Evolutionary conservation across 1,140 invertebrate genomes (phyloP).

Genomic region (Microplitis mediator): DNA sequence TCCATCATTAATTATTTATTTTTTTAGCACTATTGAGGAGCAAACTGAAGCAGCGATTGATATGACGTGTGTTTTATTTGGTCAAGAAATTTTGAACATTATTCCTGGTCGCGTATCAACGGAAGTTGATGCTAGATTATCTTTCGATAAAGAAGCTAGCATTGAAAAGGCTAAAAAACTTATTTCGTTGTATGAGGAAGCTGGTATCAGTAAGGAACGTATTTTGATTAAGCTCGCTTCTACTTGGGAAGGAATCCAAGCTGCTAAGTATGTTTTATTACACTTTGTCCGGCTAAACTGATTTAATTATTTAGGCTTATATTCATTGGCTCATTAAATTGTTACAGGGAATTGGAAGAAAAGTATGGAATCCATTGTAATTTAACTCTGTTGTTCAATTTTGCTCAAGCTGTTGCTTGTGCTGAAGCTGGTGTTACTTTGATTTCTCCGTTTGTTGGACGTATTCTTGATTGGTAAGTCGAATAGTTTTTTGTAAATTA

Average conservation of each 20-base stretch:
- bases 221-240: constrained; percentile 97
- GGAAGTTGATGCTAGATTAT: constrained; percentile 97
- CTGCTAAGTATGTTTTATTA: constrained; percentile 76
- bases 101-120: constrained; percentile 97
- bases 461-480: constrained; percentile 92
- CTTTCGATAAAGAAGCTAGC: constrained; percentile 92
- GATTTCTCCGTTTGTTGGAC: constrained; percentile 91
- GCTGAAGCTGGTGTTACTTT: constrained; percentile 96
- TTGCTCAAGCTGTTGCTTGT: constrained; percentile 96
- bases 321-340: not conserved
- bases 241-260: constrained; percentile 99
- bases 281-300: not conserved
- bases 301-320: not conserved
- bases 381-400: constrained; percentile 94
- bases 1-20: constrained; percentile 15
- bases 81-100: constrained; percentile 96
- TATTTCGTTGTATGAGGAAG: constrained; percentile 87
- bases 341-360: constrained; percentile 82
- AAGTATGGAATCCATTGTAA: constrained; percentile 97
- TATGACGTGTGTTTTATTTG: constrained; percentile 94
- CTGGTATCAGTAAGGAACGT: constrained; percentile 89
- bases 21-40: constrained; percentile 69
- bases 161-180: constrained; percentile 88
- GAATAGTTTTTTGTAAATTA: not conserved
- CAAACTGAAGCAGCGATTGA: constrained; percentile 86